These are phyloP conservation scores for Limnothrissa miodon DNA, from an alignment of 2,113 vertebrate genomes.

Conservation along the genomic window DNA sequence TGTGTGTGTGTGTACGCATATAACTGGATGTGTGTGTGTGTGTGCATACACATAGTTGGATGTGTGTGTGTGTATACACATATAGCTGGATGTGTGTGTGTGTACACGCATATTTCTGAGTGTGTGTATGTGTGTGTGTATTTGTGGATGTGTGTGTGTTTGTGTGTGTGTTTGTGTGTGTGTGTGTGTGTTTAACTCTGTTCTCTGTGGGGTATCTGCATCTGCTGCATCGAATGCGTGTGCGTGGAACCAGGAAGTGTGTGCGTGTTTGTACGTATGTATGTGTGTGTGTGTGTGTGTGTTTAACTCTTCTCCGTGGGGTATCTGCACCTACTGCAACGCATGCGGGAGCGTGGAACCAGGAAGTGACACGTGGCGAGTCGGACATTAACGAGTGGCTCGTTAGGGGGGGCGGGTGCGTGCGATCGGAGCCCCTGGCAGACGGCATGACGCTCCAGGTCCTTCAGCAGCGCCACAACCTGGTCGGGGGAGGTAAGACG, in stretches of 20 bases:
- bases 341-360: constrained; percentile 51
- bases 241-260: not conserved
- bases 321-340: constrained; percentile 62
- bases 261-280: not conserved
- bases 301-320: not conserved
- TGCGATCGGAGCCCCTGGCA: constrained; percentile 64
- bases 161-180: not conserved
- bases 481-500: constrained; percentile 49
- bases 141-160: not conserved
- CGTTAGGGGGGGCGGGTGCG: not conserved
- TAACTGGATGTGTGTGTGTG: not conserved
- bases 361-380: constrained; percentile 71
- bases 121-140: not conserved
- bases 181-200: not conserved
- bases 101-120: not conserved
- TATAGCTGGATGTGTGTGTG: not conserved
- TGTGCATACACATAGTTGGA: not conserved
- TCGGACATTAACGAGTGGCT: constrained; percentile 61
- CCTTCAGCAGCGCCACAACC: constrained; percentile 64
- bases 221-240: not conserved
- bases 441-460: constrained; percentile 65
- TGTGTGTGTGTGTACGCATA: not conserved
- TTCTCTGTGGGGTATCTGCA: not conserved
- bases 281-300: constrained; percentile 6
- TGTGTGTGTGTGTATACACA: not conserved